Conservation (phyloP, 2,113 vertebrate genomes). For the Notechis scutatus region DNA sequence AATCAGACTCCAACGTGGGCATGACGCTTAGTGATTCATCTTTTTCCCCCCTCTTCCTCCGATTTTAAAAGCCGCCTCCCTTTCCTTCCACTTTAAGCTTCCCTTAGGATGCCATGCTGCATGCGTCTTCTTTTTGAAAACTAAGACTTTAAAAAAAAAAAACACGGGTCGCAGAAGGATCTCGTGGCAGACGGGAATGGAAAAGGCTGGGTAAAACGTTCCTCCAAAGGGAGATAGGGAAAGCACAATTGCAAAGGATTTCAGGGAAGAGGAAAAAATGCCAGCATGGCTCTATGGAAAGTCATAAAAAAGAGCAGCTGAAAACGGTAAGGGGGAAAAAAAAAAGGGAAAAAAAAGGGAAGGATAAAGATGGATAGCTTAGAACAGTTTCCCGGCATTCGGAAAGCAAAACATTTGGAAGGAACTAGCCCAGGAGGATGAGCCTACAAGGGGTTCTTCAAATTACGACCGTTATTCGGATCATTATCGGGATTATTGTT, state of each 20-base stretch:
- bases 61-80: too few species aligned
- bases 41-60: too few species aligned
- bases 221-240: background rate
- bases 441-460: too few species aligned
- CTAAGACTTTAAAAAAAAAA: background rate
- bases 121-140: background rate
- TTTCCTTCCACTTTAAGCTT: too few species aligned
- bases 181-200: background rate
- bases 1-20: too few species aligned
- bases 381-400: too few species aligned
- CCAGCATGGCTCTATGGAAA: background rate
- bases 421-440: too few species aligned
- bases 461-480: too few species aligned
- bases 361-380: background rate
- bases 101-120: too few species aligned
- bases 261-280: background rate
- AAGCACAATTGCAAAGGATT: background rate
- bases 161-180: background rate
- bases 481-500: too few species aligned
- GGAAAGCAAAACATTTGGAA: too few species aligned
- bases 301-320: background rate
- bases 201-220: background rate
- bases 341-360: background rate
- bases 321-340: background rate
- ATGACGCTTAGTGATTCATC: background rate